Evolutionary conservation across 2,797 vertebrate genomes (phyloP).

Genomic region (Dryobates pubescens): DNA sequence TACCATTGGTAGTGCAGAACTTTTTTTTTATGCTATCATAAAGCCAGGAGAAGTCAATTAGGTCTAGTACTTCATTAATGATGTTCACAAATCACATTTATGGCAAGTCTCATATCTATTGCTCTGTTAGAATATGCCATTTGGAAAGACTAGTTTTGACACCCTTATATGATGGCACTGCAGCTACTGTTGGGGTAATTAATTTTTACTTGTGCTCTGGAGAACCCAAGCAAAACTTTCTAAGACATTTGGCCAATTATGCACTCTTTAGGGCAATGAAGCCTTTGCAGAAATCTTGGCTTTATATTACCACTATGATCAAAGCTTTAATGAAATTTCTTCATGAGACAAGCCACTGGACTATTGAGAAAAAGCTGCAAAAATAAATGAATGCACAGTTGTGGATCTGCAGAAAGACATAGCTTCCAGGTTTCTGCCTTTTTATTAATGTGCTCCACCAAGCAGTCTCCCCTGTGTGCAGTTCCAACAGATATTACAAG

Average conservation of each 20-base stretch:
- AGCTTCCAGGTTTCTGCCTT: constrained; percentile 75
- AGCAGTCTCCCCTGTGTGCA: constrained; percentile 58
- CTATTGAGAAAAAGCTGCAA: constrained; percentile 74
- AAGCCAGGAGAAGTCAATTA: constrained; percentile 82
- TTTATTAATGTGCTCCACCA: constrained; percentile 74
- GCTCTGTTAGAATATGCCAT: constrained; percentile 64
- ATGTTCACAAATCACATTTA: constrained; percentile 82
- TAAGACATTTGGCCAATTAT: constrained; percentile 77
- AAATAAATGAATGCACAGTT: constrained; percentile 74
- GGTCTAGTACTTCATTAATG: constrained; percentile 80
- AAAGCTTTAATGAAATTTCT: constrained; percentile 76
- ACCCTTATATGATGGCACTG: constrained; percentile 64
- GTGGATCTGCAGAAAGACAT: constrained; percentile 55
- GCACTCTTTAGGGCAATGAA: constrained; percentile 74
- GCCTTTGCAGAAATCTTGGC: constrained; percentile 65
- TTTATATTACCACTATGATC: constrained; percentile 68
- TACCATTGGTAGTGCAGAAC: constrained; percentile 68
- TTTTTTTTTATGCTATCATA: constrained; percentile 76
- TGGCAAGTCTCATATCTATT: constrained; percentile 64
- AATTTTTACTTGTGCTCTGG: constrained; percentile 78
- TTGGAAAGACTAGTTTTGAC: constrained; percentile 76
- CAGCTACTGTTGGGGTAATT: constrained; percentile 77
- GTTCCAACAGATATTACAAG: constrained; percentile 69
- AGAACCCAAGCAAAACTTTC: constrained; percentile 78
- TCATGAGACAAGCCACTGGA: constrained; percentile 65